Conservation (phyloP, 2,113 vertebrate species). For the Lasiurus cinereus region DNA sequence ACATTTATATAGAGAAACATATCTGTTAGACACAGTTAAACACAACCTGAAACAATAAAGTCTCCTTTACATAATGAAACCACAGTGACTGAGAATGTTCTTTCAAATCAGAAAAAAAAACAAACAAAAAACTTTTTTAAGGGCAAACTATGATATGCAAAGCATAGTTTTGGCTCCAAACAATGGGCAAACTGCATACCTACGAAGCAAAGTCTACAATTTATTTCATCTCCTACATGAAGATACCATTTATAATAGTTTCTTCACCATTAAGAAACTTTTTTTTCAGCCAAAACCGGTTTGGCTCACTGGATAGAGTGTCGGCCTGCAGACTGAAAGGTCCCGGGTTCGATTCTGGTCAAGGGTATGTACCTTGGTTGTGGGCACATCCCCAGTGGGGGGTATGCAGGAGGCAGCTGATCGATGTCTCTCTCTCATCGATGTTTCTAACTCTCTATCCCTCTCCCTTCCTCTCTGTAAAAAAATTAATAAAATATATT, state of each 20-base stretch:
- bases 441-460: too few species aligned
- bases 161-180: background rate
- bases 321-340: too few species aligned
- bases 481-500: too few species aligned
- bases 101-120: background rate
- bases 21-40: conserved; percentile 30
- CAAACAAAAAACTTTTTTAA: background rate
- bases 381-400: too few species aligned
- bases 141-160: background rate
- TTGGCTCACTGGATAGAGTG: too few species aligned
- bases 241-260: background rate
- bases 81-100: background rate
- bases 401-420: too few species aligned
- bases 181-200: background rate
- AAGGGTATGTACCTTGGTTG: too few species aligned
- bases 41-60: conserved; percentile 41
- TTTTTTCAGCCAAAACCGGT: too few species aligned
- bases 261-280: background rate
- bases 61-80: background rate
- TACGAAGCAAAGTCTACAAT: background rate
- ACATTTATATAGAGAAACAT: background rate
- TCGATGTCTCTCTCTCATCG: too few species aligned
- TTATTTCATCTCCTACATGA: background rate
- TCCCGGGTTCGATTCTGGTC: too few species aligned
- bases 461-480: too few species aligned